These are phyloP conservation scores for Piprites chloris DNA, from an alignment of 2,113 vertebrate species.

Conservation along the genomic window DNA sequence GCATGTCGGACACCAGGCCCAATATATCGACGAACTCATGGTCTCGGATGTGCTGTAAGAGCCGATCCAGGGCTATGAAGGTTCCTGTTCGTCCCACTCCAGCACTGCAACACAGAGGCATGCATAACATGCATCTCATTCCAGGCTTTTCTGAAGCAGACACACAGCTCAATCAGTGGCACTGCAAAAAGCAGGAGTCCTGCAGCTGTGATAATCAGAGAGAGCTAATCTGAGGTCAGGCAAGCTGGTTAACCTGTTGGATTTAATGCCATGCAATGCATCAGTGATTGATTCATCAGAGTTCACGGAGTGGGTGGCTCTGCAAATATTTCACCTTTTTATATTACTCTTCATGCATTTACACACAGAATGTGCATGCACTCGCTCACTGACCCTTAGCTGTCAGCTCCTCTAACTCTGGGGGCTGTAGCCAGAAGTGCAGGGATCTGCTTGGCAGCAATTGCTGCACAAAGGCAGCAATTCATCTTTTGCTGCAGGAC, in stretches of 20 bases:
- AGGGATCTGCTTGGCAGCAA: not conserved
- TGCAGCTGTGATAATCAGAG: not conserved
- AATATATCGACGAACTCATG: conserved; percentile 91
- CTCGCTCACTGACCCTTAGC: rapidly evolving
- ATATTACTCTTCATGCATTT: not conserved
- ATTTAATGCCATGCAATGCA: rapidly evolving
- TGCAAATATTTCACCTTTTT: not conserved
- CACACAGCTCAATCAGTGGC: not conserved
- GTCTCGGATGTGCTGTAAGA: conserved; percentile 92
- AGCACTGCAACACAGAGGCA: conserved; percentile 74
- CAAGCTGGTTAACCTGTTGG: not conserved
- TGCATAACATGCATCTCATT: rapidly evolving
- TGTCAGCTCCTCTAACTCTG: not conserved
- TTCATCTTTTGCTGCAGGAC: too few relatives aligned
- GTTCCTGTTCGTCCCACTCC: conserved; percentile 95
- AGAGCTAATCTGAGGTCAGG: not conserved
- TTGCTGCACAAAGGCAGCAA: too few relatives aligned
- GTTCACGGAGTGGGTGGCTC: not conserved
- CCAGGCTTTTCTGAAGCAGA: not conserved
- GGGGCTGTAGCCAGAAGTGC: not conserved
- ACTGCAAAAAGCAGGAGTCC: not conserved
- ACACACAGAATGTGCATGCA: rapidly evolving
- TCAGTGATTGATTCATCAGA: not conserved
- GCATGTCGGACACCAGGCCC: conserved; percentile 92
- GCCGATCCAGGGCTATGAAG: conserved; percentile 93